Conservation (phyloP, 2,113 vertebrate genomes). For the Oncorhynchus kisutch region DNA sequence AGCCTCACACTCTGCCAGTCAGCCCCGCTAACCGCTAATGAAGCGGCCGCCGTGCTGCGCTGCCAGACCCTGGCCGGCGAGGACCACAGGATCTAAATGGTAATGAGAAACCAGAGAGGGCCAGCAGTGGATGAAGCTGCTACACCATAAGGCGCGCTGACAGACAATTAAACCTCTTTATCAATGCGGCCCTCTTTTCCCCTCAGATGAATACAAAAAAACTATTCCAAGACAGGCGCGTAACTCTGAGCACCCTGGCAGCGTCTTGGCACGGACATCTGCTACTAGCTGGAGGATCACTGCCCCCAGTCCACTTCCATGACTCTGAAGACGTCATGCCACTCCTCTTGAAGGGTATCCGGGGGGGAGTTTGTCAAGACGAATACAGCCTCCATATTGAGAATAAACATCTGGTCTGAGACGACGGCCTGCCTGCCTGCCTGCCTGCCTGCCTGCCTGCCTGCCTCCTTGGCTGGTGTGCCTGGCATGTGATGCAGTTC, state of each 20-base stretch:
- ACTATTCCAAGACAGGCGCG: background rate
- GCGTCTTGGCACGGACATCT: background rate
- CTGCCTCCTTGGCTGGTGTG: too few relatives aligned
- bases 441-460: too few relatives aligned
- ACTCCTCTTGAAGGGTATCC: constrained; percentile 11
- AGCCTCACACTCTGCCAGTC: background rate
- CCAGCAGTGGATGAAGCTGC: constrained; percentile 74
- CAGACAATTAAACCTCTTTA: constrained; percentile 83
- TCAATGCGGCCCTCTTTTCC: constrained; percentile 67
- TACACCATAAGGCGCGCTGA: constrained; percentile 74
- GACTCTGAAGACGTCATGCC: background rate
- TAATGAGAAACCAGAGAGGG: constrained; percentile 73
- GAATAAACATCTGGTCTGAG: too few relatives aligned
- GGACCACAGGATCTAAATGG: constrained; percentile 69
- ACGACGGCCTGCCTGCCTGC: too few relatives aligned
- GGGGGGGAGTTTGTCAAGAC: background rate
- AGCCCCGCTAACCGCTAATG: constrained; percentile 66
- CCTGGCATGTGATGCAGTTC: too few relatives aligned
- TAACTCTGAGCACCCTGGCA: too few relatives aligned
- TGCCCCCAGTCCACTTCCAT: background rate
- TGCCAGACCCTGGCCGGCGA: constrained; percentile 59
- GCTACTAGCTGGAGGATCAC: background rate
- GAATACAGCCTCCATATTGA: background rate
- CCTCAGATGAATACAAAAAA: constrained; percentile 33
- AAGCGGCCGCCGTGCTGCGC: constrained; percentile 53